A percentile compares a stretch with the other conserved stretches of the same genome.
phyloP scores from a whole-genome alignment of 2,797 vertebrate genomes.

The Enteromius thamalakanensis region DNA sequence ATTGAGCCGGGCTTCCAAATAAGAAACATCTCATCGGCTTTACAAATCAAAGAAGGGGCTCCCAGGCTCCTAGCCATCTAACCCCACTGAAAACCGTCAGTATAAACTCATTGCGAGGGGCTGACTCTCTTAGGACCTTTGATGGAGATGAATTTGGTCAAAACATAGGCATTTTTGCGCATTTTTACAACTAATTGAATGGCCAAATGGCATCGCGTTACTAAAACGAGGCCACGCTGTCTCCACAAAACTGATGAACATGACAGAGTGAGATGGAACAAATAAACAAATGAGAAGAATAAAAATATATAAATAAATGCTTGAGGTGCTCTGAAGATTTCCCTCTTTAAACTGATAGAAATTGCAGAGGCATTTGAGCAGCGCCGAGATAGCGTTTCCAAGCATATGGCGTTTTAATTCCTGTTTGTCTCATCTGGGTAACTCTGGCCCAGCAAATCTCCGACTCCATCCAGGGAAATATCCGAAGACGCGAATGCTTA shows the following conservation, averaged over 20 bases:
- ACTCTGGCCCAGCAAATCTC: constrained; percentile 74
- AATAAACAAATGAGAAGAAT: constrained; percentile 42
- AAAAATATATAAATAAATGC: constrained; percentile 54
- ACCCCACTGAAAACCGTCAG: constrained; percentile 21
- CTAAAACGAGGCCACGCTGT: background rate
- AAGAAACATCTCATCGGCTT: constrained; percentile 59
- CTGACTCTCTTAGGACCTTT: constrained; percentile 27
- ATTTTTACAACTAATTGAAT: background rate
- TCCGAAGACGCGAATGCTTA: constrained; percentile 79
- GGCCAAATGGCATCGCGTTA: background rate
- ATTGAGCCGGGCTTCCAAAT: constrained; percentile 62
- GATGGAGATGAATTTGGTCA: constrained; percentile 24
- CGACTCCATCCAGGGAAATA: constrained; percentile 80
- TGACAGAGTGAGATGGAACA: constrained; percentile 15
- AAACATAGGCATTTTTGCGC: constrained; percentile 23
- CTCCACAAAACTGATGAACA: constrained; percentile 7
- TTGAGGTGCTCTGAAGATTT: constrained; percentile 64
- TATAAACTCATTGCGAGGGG: constrained; percentile 28
- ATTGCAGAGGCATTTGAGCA: constrained; percentile 80
- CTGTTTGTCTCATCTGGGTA: constrained; percentile 83
- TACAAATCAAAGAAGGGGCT: constrained; percentile 61
- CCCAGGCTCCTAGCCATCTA: constrained; percentile 17
- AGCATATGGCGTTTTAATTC: constrained; percentile 87
- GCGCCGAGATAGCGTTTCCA: constrained; percentile 72
- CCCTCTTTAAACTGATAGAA: constrained; percentile 78